Percentiles rank a stretch among this genome's conserved stretches.
Conservation (phyloP, 2,113 vertebrate species). For the Cairina moschata region DNA sequence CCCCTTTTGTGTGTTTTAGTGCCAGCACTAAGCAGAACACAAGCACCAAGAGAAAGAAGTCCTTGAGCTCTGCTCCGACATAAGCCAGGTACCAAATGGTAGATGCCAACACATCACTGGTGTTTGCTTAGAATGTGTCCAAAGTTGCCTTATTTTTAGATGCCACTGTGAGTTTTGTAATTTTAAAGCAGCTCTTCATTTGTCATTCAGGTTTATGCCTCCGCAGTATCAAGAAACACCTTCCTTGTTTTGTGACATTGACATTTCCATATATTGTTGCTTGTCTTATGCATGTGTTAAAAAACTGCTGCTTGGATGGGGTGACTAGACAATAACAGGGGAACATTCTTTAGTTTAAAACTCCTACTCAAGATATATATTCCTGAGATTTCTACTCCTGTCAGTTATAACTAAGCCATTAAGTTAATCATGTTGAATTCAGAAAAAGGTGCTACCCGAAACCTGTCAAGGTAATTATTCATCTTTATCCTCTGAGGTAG, state of each 20-base stretch:
- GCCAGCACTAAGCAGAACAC: not conserved
- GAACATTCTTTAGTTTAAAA: not conserved
- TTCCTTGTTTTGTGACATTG: not conserved
- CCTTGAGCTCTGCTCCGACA: not conserved
- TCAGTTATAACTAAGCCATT: conserved; percentile 25
- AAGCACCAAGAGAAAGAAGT: not conserved
- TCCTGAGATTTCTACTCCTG: conserved; percentile 7
- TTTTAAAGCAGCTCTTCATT: not conserved
- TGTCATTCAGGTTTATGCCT: not conserved
- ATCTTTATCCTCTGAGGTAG: conserved; percentile 61
- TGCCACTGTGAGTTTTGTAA: not conserved
- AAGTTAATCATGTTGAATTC: conserved; percentile 13
- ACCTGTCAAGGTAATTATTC: conserved; percentile 52
- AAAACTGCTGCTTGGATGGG: not conserved
- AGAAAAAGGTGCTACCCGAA: conserved; percentile 3
- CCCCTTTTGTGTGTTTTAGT: not conserved
- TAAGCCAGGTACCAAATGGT: rapidly evolving
- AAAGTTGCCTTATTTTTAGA: not conserved
- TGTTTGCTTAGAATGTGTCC: not conserved
- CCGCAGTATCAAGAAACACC: not conserved
- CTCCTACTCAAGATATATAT: not conserved
- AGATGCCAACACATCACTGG: rapidly evolving
- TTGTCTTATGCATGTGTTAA: not conserved
- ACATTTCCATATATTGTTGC: not conserved
- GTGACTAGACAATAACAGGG: not conserved